These are phyloP conservation scores for Galeruca laticollis DNA, from an alignment of 2,888 invertebrate species.

Conservation along the genomic window DNA sequence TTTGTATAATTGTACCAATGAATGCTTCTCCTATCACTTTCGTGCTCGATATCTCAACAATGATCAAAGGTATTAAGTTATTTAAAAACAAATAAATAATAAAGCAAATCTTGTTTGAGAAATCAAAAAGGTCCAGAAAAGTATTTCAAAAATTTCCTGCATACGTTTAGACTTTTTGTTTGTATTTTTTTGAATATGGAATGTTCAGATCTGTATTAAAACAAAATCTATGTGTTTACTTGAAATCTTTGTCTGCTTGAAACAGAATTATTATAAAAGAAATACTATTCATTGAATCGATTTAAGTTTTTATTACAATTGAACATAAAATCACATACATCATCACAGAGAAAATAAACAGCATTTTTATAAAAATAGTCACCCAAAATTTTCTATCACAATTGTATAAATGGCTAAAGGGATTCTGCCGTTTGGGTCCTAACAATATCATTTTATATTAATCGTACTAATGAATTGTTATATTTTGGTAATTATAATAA, in stretches of 20 bases:
- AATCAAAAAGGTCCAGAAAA: no score
- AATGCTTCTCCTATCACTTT: no score
- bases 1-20: no score
- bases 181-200: no score
- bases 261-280: not conserved
- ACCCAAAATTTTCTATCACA: conserved; percentile 31
- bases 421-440: conserved; percentile 29
- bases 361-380: conserved; percentile 1
- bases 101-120: no score
- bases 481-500: conserved; percentile 14
- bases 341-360: conserved; percentile 27
- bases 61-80: no score
- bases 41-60: no score
- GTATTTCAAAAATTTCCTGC: no score
- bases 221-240: no score
- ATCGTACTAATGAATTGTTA: conserved; percentile 10
- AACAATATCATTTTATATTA: not conserved
- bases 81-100: no score
- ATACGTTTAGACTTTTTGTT: no score
- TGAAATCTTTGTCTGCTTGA: not conserved
- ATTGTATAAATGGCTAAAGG: conserved; percentile 24
- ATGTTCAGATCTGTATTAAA: no score
- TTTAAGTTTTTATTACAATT: conserved; percentile 5
- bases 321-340: conserved; percentile 24
- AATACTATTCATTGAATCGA: conserved; percentile 15